Evolutionary conservation across 2,113 vertebrate genomes (phyloP).

Genomic region (Scolopax mira): DNA sequence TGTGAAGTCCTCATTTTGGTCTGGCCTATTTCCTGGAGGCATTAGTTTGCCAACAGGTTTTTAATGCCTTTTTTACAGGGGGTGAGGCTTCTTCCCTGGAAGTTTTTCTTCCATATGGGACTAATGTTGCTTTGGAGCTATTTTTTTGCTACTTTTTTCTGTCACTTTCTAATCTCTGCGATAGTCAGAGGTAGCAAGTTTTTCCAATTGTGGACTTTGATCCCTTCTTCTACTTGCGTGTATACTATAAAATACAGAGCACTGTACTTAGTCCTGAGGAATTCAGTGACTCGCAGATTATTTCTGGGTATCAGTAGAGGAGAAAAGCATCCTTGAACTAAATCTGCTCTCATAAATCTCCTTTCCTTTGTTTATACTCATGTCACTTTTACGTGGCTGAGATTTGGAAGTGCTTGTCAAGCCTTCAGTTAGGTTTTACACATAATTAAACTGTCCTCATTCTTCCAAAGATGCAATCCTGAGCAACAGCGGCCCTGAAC

Average conservation of each 20-base stretch:
- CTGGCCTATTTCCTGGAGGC: not conserved
- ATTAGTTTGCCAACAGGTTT: not conserved
- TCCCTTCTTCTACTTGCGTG: fast-evolving
- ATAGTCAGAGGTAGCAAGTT: not conserved
- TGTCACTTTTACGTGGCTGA: not conserved
- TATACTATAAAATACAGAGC: not conserved
- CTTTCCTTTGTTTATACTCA: not conserved
- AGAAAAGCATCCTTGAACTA: not conserved
- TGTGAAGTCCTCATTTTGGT: not conserved
- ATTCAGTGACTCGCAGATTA: not conserved
- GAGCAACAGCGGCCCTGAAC: not conserved
- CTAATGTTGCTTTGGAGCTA: not conserved
- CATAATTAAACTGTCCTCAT: fast-evolving
- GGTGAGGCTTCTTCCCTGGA: not conserved
- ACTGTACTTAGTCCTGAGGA: not conserved
- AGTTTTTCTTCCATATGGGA: not conserved
- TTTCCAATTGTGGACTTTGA: not conserved
- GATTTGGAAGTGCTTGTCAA: not conserved
- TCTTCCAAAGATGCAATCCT: not conserved
- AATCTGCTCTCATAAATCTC: not conserved
- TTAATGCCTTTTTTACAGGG: not conserved
- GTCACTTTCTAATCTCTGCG: not conserved
- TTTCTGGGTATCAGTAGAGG: not conserved
- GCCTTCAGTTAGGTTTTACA: not conserved
- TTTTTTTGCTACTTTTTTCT: not conserved